phyloP scores from a whole-genome alignment of 2,888 invertebrate species.

The Venusia cambrica region DNA sequence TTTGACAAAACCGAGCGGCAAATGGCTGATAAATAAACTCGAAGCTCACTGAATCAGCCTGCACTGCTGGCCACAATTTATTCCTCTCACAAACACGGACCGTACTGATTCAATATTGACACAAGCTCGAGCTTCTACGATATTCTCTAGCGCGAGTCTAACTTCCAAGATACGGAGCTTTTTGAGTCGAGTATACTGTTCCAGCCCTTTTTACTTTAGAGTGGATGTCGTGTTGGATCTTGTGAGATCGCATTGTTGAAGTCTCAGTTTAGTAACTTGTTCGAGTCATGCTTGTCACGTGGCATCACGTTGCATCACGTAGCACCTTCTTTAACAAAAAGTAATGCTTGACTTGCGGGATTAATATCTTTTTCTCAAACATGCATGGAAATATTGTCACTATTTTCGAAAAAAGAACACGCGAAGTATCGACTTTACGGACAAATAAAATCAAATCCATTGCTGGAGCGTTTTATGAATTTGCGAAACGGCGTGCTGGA shows the following conservation, averaged over 20 bases:
- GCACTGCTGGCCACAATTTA: constrained; percentile 61
- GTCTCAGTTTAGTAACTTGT: too few species aligned
- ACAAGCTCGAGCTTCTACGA: constrained; percentile 54
- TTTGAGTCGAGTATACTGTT: constrained; percentile 21
- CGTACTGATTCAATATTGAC: constrained; percentile 74
- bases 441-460: too few species aligned
- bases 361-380: too few species aligned
- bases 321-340: too few species aligned
- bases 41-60: constrained; percentile 12
- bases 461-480: too few species aligned
- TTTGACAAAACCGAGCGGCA: neutral
- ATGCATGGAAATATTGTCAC: too few species aligned
- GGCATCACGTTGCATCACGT: too few species aligned
- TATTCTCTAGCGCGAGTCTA: constrained; percentile 57
- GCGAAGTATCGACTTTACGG: too few species aligned
- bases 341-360: too few species aligned
- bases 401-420: too few species aligned
- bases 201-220: constrained; percentile 6
- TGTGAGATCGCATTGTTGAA: constrained; percentile 3
- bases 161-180: constrained; percentile 50
- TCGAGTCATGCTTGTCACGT: too few species aligned
- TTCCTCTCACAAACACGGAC: constrained; percentile 70
- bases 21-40: constrained; percentile 11
- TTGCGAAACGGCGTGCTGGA: too few species aligned
- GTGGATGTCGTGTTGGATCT: constrained; percentile 12